phyloP scores from a whole-genome alignment of 1,140 invertebrate genomes.

The Drosophila malerkotliana region DNA sequence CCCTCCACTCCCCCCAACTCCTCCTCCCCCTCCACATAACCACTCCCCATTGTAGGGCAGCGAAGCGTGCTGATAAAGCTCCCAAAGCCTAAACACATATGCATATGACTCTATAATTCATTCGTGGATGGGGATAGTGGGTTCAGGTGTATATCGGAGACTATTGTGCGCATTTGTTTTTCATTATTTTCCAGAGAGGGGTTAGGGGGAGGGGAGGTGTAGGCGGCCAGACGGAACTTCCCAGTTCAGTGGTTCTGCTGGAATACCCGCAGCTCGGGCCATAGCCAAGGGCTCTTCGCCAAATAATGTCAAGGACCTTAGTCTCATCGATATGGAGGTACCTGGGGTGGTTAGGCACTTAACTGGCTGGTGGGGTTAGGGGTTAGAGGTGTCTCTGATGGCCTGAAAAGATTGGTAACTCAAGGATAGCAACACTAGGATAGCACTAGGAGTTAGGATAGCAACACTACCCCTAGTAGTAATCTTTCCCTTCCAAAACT shows the following conservation, averaged over 20 bases:
- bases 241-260: constrained; percentile 9
- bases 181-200: constrained; percentile 17
- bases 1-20: neutral
- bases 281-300: neutral
- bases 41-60: constrained; percentile 2
- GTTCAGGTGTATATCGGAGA: constrained; percentile 4
- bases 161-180: constrained; percentile 41
- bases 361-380: constrained; percentile 56
- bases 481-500: too few species aligned
- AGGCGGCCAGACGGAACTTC: constrained; percentile 9
- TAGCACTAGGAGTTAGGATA: too few species aligned
- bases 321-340: constrained; percentile 41
- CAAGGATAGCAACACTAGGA: too few species aligned
- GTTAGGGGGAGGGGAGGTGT: constrained; percentile 1
- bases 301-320: constrained; percentile 33
- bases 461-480: too few species aligned
- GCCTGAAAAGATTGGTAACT: constrained; percentile 39
- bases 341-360: constrained; percentile 43
- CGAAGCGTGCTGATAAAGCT: constrained; percentile 58
- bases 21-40: neutral
- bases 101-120: constrained; percentile 10
- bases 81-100: constrained; percentile 21
- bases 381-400: constrained; percentile 52
- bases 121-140: constrained; percentile 8
- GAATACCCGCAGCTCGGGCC: constrained; percentile 10